Conservation (phyloP, 2,113 vertebrate genomes). For the Actinemys pallida region DNA sequence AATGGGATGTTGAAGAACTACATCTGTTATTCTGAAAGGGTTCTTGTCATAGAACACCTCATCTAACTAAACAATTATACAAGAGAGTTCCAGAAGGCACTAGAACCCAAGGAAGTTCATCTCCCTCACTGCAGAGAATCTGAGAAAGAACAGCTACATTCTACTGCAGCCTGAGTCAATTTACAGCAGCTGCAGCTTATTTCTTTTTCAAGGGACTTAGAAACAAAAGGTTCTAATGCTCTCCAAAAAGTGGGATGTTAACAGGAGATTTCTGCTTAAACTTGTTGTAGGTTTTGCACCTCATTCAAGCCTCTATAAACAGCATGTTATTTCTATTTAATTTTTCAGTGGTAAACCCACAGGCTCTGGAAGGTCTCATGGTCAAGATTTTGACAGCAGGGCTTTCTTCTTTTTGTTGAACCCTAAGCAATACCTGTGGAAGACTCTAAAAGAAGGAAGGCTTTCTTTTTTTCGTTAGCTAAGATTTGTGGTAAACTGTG, state of each 20-base stretch:
- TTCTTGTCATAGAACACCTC: background rate
- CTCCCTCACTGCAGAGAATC: background rate
- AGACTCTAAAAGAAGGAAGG: background rate
- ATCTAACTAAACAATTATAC: background rate
- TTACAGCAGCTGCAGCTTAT: fast-evolving
- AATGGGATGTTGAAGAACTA: background rate
- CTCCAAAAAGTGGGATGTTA: background rate
- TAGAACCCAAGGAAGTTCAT: fast-evolving
- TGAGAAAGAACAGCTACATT: background rate
- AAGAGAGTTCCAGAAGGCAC: background rate
- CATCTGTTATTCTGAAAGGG: background rate
- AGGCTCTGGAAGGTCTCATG: background rate
- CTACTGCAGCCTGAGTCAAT: background rate
- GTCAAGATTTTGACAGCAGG: background rate
- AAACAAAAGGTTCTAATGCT: background rate
- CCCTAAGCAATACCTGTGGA: background rate
- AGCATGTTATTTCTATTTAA: background rate
- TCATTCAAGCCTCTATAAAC: background rate
- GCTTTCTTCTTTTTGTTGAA: background rate
- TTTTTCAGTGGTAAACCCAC: background rate
- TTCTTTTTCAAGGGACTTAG: background rate
- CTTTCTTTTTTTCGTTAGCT: background rate
- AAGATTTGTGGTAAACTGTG: background rate
- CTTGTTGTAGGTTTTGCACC: background rate
- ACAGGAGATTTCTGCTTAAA: background rate